Base-by-base conservation (phyloP, 2,888 invertebrate genomes). In the Mamestra brassicae region DNA sequence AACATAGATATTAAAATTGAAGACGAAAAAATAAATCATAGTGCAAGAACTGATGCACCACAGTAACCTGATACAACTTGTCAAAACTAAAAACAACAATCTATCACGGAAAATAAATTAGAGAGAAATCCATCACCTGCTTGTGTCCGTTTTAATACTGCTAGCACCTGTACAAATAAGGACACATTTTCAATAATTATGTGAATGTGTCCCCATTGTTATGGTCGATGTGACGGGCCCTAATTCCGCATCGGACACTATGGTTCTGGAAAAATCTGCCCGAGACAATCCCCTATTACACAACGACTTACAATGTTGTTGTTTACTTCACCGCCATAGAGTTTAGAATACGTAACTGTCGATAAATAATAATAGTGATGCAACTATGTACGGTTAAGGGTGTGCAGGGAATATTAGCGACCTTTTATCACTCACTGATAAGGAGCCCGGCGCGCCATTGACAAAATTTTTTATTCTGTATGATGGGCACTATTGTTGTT, bases 371-470 rank as follows among this genome's bases (percentile, higher is more conserved):
- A 63, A 63, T 81, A 73, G 75, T 85, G 83, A 85, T 85, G 83
- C 83, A 85, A 85, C 70, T 74, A 80, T 64, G 69, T 57, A 60
- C 45, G 15, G 69, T 70, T 83, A 71, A 69, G 81, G 76, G 81
- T 78, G 63, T 74, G 54, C 67, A 54, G 67, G 66, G 76, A 69
- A 77, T 64, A 70, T 47, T 61, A 63, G 60, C 75, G 87, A 86
- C 88, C 88, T 86, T 84, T 86, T 87, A 87, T 86, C 88, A n/a
- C 52, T n/a, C 36, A 7, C n/a, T 34, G 84, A 86, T 84, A 85
- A 85, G 74, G 58, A 42, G 11, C 34, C 47, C 61, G 42, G 42
- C 55, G 61, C 58, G 26, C 26, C 26, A 26, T 1, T 26, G 26
- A 26, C 26, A 26, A 26, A 26, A 26, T 26, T 26, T 26, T 26